Conservation (phyloP, 2,888 invertebrate species). For the Microctonus aethiopoides region DNA sequence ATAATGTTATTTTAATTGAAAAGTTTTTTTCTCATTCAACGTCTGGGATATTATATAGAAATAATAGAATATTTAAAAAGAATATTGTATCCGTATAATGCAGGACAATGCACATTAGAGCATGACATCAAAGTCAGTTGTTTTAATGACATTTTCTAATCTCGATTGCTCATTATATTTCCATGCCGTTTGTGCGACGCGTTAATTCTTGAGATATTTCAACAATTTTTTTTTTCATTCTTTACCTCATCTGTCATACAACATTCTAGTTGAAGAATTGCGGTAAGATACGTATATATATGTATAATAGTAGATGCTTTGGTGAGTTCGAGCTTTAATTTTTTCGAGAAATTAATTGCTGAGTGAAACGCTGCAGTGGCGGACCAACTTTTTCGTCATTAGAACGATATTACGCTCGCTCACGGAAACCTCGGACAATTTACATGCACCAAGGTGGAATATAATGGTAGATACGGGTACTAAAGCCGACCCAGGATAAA, state of each 20-base stretch:
- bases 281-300: constrained; percentile 31
- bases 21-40: no score
- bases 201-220: constrained; percentile 24
- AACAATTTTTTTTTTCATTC: neutral
- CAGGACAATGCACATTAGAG: neutral
- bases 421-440: constrained; percentile 57
- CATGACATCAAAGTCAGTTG: neutral
- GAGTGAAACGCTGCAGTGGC: constrained; percentile 33
- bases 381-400: constrained; percentile 56
- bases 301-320: constrained; percentile 27
- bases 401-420: constrained; percentile 61
- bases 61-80: constrained; percentile 12
- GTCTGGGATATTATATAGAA: no score
- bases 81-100: neutral
- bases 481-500: constrained; percentile 31
- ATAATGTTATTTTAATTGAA: no score
- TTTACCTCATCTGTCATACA: constrained; percentile 9
- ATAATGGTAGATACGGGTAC: constrained; percentile 44
- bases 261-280: constrained; percentile 19
- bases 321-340: constrained; percentile 42
- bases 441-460: constrained; percentile 49
- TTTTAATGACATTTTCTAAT: constrained; percentile 62
- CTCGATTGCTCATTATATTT: constrained; percentile 50
- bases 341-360: constrained; percentile 61
- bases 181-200: constrained; percentile 26